Conservation (phyloP, 2,113 vertebrate genomes). For the Regulus satrapa region DNA sequence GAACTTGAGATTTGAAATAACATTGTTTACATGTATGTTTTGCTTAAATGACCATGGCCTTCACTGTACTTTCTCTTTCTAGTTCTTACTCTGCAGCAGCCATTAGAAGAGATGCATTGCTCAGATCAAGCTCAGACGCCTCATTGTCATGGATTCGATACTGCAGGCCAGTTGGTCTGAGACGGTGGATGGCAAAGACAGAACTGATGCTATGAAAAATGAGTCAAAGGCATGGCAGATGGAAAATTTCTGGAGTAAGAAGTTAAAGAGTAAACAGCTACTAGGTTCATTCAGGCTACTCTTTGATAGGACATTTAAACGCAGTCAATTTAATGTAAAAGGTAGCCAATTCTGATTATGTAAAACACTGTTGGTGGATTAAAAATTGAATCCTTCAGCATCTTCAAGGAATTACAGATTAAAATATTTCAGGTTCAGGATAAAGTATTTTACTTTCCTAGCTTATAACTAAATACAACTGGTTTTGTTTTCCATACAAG, state of each 20-base stretch:
- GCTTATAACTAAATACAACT: background rate
- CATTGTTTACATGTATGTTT: background rate
- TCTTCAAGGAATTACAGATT: background rate
- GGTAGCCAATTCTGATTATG: background rate
- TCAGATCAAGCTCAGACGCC: background rate
- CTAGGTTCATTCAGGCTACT: background rate
- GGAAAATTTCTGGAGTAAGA: background rate
- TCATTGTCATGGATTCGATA: accelerated
- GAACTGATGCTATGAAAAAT: background rate
- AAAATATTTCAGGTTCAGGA: background rate
- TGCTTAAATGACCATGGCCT: background rate
- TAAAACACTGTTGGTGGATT: background rate
- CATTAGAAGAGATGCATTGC: background rate
- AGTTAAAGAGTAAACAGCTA: background rate
- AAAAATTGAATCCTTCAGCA: background rate
- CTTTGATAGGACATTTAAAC: background rate
- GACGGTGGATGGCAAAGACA: background rate
- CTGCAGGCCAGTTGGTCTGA: background rate
- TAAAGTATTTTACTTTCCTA: background rate
- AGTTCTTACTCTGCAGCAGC: background rate
- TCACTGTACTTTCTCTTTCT: background rate
- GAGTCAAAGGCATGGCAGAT: background rate
- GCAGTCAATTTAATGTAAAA: background rate
- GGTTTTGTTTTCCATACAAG: background rate
- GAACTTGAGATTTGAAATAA: background rate